These are phyloP conservation scores for Chloropsis hardwickii DNA, from an alignment of 2,113 vertebrate species.

Conservation along the genomic window DNA sequence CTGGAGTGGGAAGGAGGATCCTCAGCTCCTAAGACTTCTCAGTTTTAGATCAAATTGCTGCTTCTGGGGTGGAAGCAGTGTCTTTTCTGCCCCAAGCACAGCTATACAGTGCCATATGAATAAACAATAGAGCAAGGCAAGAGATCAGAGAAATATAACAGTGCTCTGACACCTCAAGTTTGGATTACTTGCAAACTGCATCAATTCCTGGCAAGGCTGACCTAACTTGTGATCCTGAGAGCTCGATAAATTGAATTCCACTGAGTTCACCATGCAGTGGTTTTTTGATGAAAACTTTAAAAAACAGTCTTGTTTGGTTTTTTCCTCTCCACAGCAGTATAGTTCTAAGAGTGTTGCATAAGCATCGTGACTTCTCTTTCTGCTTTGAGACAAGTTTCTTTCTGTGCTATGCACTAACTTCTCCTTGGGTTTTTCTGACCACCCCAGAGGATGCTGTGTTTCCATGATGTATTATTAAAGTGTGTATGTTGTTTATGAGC, in stretches of 20 bases:
- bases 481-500: not conserved
- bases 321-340: not conserved
- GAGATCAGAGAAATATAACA: not conserved
- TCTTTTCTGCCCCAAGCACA: not conserved
- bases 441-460: not conserved
- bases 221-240: slow-evolving; percentile 17
- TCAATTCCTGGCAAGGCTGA: slow-evolving; percentile 2
- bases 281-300: slow-evolving; percentile 38
- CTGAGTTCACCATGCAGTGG: not conserved
- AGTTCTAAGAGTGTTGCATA: not conserved
- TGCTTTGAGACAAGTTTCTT: not conserved
- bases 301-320: not conserved
- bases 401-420: not conserved
- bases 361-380: not conserved
- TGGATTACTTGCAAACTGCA: slow-evolving; percentile 1
- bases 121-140: not conserved
- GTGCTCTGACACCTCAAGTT: not conserved
- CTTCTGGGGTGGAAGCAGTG: not conserved
- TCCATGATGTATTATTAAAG: slow-evolving; percentile 42
- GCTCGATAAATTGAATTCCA: slow-evolving; percentile 23
- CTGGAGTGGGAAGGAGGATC: not conserved
- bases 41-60: not conserved
- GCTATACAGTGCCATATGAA: not conserved
- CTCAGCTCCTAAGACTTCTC: not conserved
- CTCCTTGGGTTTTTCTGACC: not conserved